Base-by-base conservation (phyloP, 2,888 invertebrate genomes). In the Copidosoma aretas region DNA sequence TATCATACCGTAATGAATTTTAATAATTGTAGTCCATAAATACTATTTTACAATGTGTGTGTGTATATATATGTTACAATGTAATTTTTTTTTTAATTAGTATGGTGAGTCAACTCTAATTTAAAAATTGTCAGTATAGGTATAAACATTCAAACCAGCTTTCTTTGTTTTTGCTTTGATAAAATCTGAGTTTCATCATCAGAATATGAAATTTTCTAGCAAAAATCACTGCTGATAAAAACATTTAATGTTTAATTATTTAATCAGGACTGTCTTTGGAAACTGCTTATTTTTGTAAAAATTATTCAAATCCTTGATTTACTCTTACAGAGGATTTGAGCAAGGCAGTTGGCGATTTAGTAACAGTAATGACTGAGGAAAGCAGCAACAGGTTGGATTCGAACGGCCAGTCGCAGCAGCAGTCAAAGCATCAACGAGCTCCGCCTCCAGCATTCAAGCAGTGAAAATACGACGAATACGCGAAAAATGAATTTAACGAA, bases 311-410 rank as follows among this genome's bases (percentile, higher is more conserved):
- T n/a, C 19, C 59, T 60, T 46, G 41, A 39, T 5, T 22, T 69
- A 57, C 70, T 70, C 53, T 76, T 86, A 59, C 86, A 91, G 93
- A 92, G 82, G 93, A 95, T 85, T 87, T 95, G 75, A 93, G 93
- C 68, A 90, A 91, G 84, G 95, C 94, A 69, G 93, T 95, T 76
- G 93, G 94, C 79, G 92, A 93, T 80, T 86, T 96, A 79, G 96
- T 96, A 73, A 93, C 93, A 57, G 94, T 93, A 63, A 95, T 96
- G 89, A 93, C 91, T 54, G 91, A 94, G 80, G 94, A 95, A 67
- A 73, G 68, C 64, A 74, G 70, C 67, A 73, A 67, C 64, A 74
- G 70, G 46, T 68, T 77, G 58, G 78, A 76, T 64, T 76, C 79
- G 63, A 82, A 83, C 64, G 82, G 82, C 51, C 80, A 81, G 25